These are phyloP conservation scores for Chironomus tentans DNA, from an alignment of 2,888 invertebrate species.

Conservation along the genomic window DNA sequence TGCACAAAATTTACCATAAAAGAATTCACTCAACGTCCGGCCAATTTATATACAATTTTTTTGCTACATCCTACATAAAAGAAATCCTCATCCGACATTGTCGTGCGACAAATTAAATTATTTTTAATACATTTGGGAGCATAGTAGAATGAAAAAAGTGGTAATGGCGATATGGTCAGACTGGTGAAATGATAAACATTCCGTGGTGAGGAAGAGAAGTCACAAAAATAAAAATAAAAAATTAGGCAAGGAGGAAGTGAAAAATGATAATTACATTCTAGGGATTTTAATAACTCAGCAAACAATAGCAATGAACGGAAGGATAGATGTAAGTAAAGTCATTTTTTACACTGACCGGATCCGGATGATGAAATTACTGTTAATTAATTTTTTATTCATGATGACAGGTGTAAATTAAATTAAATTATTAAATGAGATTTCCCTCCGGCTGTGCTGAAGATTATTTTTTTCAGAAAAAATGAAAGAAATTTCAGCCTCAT, in stretches of 20 bases:
- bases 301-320: background rate
- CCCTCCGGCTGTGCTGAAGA: background rate
- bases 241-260: constrained; percentile 8
- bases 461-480: background rate
- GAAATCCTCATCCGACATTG: constrained; percentile 13
- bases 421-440: background rate
- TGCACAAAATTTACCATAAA: background rate
- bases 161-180: background rate
- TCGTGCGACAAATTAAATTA: constrained; percentile 24
- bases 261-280: constrained; percentile 25
- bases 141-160: background rate
- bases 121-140: constrained; percentile 20
- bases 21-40: constrained; percentile 6
- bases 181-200: constrained; percentile 14
- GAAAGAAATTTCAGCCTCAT: too few relatives aligned
- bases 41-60: constrained; percentile 5
- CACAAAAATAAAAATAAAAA: background rate
- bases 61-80: background rate
- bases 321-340: background rate
- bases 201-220: background rate
- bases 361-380: constrained; percentile 5
- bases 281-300: constrained; percentile 2
- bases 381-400: constrained; percentile 14
- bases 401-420: constrained; percentile 23
- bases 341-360: background rate